Evolutionary conservation across 2,797 vertebrate species (phyloP), one percentile per base, ranked within the genome.

Genomic region (Arrhamphus sclerolepis): DNA sequence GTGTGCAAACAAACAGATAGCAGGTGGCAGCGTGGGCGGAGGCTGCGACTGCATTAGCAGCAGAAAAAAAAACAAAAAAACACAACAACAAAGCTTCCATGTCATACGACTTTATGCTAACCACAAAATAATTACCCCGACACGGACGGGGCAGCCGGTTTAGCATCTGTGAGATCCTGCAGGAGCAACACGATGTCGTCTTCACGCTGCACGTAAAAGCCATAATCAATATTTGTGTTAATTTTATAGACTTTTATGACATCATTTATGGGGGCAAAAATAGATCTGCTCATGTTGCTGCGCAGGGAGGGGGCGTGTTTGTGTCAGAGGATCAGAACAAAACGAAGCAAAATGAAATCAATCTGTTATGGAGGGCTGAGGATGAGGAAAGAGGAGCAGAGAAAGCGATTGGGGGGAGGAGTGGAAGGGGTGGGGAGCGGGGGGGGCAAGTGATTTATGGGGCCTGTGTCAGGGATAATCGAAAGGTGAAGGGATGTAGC

Each of bases 401-500:
- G 49, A 75, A 17, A 65, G 69, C 47, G 48, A n/a, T 46, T 20
- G 46, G 48, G 67, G 26, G 21, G 56, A 48, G 49, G 66, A 78
- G 66, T 73, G 48, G 54, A 59, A 55, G 64, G 9, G 69, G 0
- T 54, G 29, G 0, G 38, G 59, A 10, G 31, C 1, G 31, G 31
- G 31, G 31, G 10, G 31, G 3, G 31, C 31, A 11, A 34, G 31
- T 86, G 82, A 86, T 88, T 85, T 84, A 83, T 83, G 73, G 62
- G 56, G 56, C 67, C 68, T 24, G 44, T 76, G 73, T 79, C 46
- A n/a, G 62, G 57, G 79, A 77, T 79, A 86, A 87, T 85, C 26
- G 69, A 88, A 87, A 70, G 75, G 86, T 82, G 80, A 79, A 49
- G 42, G 66, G 71, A 76, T 51, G 67, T 72, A 63, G 67, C 62